These are phyloP conservation scores for Nymphalis io DNA, from an alignment of 1,140 invertebrate species.

Conservation along the genomic window DNA sequence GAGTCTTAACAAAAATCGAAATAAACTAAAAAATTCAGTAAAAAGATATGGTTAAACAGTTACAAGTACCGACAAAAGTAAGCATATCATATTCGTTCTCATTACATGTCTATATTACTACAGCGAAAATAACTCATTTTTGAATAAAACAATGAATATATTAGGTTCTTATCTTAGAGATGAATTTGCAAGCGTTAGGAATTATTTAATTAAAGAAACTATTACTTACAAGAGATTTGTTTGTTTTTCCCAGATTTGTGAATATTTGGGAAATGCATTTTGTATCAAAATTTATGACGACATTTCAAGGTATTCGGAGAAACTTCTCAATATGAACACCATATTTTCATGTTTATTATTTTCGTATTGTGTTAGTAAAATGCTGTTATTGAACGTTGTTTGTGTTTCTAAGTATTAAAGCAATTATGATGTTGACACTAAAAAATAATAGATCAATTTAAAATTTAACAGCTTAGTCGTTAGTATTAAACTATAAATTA, in stretches of 20 bases:
- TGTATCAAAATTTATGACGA: neutral
- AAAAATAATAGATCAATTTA: slow-evolving; percentile 25
- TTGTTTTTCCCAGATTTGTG: slow-evolving; percentile 11
- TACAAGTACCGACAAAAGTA: too few relatives aligned
- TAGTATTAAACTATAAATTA: slow-evolving; percentile 1
- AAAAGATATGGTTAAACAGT: too few relatives aligned
- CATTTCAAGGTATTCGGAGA: neutral
- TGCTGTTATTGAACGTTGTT: neutral
- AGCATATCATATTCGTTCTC: too few relatives aligned
- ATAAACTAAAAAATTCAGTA: too few relatives aligned
- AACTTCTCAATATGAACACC: neutral
- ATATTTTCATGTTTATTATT: neutral
- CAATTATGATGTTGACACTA: slow-evolving; percentile 16
- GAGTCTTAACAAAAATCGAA: too few relatives aligned
- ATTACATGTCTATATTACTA: too few relatives aligned
- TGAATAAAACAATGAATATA: too few relatives aligned
- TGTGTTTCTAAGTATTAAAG: neutral
- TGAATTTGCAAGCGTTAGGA: too few relatives aligned
- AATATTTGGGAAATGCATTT: slow-evolving; percentile 12
- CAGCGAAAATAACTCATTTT: too few relatives aligned
- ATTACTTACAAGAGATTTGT: slow-evolving; percentile 5
- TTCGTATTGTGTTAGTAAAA: slow-evolving; percentile 4
- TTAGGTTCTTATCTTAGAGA: too few relatives aligned
- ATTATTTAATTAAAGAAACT: too few relatives aligned
- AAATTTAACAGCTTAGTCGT: slow-evolving; percentile 9